Conservation (phyloP, 2,113 vertebrate genomes). For the Myocastor coypus region DNA sequence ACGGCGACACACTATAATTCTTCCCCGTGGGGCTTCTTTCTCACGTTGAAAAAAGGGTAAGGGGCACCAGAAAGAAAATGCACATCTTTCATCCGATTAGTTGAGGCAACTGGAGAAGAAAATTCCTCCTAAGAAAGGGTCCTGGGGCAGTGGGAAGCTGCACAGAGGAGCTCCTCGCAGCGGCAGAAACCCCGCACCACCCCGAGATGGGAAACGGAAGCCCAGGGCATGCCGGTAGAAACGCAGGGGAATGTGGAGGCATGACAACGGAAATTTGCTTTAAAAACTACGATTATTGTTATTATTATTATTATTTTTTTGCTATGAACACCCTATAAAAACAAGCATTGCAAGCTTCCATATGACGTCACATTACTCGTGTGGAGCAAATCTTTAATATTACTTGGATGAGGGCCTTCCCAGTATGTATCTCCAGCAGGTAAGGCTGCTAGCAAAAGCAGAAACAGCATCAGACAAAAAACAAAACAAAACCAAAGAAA, state of each 20-base stretch:
- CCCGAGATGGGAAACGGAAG: too few relatives aligned
- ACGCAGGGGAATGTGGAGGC: rapidly evolving
- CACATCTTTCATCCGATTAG: slow-evolving; percentile 35
- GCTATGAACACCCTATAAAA: background rate
- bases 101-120: slow-evolving; percentile 32
- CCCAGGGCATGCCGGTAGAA: rapidly evolving
- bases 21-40: slow-evolving; percentile 43
- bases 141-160: background rate
- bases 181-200: background rate
- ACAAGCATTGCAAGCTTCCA: rapidly evolving
- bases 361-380: rapidly evolving
- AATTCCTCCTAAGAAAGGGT: background rate
- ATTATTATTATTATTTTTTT: background rate
- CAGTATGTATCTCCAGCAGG: background rate
- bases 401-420: background rate
- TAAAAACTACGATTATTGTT: background rate
- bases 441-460: background rate
- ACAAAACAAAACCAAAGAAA: background rate
- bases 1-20: slow-evolving; percentile 23
- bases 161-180: background rate
- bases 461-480: background rate
- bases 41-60: background rate
- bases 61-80: background rate
- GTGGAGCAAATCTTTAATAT: background rate
- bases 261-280: rapidly evolving